These are phyloP conservation scores for Cotesia glomerata DNA, from an alignment of 1,140 invertebrate species.

Conservation along the genomic window DNA sequence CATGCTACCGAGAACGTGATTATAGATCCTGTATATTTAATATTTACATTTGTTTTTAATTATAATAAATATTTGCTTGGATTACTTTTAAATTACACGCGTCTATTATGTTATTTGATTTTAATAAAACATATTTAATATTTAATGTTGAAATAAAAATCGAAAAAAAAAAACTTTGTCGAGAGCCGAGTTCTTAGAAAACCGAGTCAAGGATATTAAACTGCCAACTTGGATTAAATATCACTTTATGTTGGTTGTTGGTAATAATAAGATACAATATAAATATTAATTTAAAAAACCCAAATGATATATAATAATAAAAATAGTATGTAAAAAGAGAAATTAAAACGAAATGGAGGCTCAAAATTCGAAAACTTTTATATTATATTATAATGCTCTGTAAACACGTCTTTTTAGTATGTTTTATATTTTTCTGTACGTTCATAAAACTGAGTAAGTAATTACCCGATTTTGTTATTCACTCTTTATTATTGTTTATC, in stretches of 20 bases:
- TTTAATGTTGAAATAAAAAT: neutral
- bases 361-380: too few relatives aligned
- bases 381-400: too few relatives aligned
- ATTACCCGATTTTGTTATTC: neutral
- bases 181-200: neutral
- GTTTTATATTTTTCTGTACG: neutral
- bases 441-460: neutral
- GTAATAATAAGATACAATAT: too few relatives aligned
- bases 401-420: neutral
- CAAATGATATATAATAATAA: neutral
- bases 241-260: too few relatives aligned
- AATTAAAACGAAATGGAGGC: too few relatives aligned
- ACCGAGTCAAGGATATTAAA: neutral
- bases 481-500: conserved; percentile 26
- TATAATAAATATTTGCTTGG: neutral
- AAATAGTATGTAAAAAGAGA: too few relatives aligned
- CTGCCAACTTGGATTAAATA: neutral
- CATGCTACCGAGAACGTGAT: neutral
- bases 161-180: neutral
- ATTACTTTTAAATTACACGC: neutral
- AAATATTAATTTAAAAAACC: neutral
- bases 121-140: neutral
- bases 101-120: neutral
- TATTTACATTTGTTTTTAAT: neutral
- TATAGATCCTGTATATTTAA: conserved; percentile 5